A percentile compares a stretch with the other conserved stretches of the same genome.
Evolutionary conservation across 2,797 vertebrate genomes (phyloP).

Genomic region (Gymnoscopelus braueri): DNA sequence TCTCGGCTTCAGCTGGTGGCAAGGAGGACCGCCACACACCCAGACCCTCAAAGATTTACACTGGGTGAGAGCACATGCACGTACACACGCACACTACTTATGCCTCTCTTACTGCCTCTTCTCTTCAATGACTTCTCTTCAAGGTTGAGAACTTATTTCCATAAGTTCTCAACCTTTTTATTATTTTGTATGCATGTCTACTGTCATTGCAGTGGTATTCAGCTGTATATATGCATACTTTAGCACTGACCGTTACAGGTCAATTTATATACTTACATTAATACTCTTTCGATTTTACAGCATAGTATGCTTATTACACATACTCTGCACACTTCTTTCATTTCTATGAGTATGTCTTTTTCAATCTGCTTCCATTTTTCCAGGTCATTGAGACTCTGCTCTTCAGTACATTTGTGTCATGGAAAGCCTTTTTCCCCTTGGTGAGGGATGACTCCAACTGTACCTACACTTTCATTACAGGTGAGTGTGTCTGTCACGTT

Average conservation of each 20-base stretch:
- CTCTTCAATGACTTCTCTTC: too few relatives aligned
- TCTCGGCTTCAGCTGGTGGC: slow-evolving; percentile 90
- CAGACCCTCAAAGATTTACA: slow-evolving; percentile 84
- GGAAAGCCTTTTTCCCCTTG: slow-evolving; percentile 84
- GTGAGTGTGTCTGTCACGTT: slow-evolving; percentile 55
- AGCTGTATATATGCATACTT: too few relatives aligned
- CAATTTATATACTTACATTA: not conserved
- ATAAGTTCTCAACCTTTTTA: too few relatives aligned
- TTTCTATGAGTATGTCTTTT: not conserved
- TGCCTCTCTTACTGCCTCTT: too few relatives aligned
- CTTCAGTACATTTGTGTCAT: slow-evolving; percentile 83
- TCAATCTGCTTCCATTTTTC: not conserved
- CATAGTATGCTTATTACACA: too few relatives aligned
- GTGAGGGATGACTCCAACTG: slow-evolving; percentile 79
- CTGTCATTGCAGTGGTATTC: too few relatives aligned
- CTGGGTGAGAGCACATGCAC: slow-evolving; percentile 70
- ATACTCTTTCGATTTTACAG: too few relatives aligned
- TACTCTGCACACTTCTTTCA: too few relatives aligned
- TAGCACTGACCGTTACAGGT: too few relatives aligned
- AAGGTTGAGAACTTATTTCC: too few relatives aligned
- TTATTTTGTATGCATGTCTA: too few relatives aligned
- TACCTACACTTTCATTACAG: slow-evolving; percentile 89
- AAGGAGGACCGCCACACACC: slow-evolving; percentile 85
- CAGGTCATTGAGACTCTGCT: slow-evolving; percentile 83
- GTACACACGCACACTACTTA: not conserved